Percentiles rank a stretch among this genome's conserved stretches.
phyloP scores from a whole-genome alignment of 2,888 invertebrate genomes.

The Sialis lutaria region DNA sequence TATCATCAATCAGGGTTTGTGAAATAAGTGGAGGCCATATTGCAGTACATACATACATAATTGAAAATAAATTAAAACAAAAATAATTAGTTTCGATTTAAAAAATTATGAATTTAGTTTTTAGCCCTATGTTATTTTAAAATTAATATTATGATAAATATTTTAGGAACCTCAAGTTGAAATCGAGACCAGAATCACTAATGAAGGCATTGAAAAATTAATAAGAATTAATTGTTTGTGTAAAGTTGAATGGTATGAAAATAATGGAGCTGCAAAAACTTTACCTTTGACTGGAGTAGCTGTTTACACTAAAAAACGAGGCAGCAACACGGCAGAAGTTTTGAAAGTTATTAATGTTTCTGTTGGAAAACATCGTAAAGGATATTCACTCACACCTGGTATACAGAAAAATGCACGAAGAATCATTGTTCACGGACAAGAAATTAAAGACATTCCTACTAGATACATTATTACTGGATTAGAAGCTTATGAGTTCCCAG shows the following conservation, averaged over 20 bases:
- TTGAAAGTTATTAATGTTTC: constrained; percentile 37
- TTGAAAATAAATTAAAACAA: too few relatives aligned
- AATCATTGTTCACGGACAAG: constrained; percentile 39
- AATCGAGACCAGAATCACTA: constrained; percentile 22
- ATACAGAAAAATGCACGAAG: constrained; percentile 42
- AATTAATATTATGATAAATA: neutral
- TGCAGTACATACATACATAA: too few relatives aligned
- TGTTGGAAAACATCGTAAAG: constrained; percentile 29
- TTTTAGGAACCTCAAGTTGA: constrained; percentile 31
- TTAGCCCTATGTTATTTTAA: neutral
- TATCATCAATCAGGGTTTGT: too few relatives aligned
- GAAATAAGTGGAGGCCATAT: too few relatives aligned
- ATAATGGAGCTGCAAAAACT: constrained; percentile 38
- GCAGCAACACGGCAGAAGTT: constrained; percentile 31
- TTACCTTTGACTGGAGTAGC: constrained; percentile 40
- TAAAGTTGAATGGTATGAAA: constrained; percentile 52
- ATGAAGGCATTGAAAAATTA: constrained; percentile 36
- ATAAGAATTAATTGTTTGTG: constrained; percentile 41
- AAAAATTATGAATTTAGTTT: neutral
- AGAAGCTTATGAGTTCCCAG: constrained; percentile 48
- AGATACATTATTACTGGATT: constrained; percentile 46
- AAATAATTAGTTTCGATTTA: neutral
- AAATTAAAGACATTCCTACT: constrained; percentile 47
- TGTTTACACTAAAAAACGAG: constrained; percentile 30
- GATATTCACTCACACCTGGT: constrained; percentile 45